These are phyloP conservation scores for Drosophila meridiana DNA, from an alignment of 2,888 invertebrate genomes.

Conservation along the genomic window DNA sequence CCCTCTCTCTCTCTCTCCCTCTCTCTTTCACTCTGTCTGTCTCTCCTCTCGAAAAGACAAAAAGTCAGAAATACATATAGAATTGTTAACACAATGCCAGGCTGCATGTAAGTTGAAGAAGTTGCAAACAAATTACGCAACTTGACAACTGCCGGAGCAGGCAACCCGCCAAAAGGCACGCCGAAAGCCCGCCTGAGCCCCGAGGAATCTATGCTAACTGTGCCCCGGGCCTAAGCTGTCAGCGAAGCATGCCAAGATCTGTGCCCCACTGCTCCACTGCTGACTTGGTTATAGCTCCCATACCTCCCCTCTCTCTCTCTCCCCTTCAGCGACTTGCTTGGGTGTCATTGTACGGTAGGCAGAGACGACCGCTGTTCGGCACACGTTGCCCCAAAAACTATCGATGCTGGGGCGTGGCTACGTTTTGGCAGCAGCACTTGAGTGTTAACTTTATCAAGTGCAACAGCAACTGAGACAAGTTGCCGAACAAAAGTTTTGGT, in stretches of 20 bases:
- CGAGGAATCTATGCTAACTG: conserved; percentile 11
- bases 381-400: conserved; percentile 4
- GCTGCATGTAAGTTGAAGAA: conserved; percentile 46
- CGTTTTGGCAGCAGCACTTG: neutral
- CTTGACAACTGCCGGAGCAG: conserved; percentile 59
- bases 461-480: conserved; percentile 5
- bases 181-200: conserved; percentile 9
- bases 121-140: conserved; percentile 78
- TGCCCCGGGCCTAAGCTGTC: conserved; percentile 7
- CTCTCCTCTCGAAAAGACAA: conserved; percentile 35
- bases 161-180: conserved; percentile 14
- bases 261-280: conserved; percentile 23
- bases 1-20: neutral
- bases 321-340: conserved; percentile 5
- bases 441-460: conserved; percentile 5
- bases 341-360: conserved; percentile 66
- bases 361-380: neutral
- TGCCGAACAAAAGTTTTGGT: conserved; percentile 2
- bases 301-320: neutral
- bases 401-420: neutral
- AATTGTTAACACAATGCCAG: conserved; percentile 56
- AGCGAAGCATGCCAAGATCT: conserved; percentile 43
- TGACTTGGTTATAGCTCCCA: conserved; percentile 1
- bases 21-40: neutral
- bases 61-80: conserved; percentile 39